phyloP scores from a whole-genome alignment of 2,113 vertebrate species.

The Genyomyrus donnyi region DNA sequence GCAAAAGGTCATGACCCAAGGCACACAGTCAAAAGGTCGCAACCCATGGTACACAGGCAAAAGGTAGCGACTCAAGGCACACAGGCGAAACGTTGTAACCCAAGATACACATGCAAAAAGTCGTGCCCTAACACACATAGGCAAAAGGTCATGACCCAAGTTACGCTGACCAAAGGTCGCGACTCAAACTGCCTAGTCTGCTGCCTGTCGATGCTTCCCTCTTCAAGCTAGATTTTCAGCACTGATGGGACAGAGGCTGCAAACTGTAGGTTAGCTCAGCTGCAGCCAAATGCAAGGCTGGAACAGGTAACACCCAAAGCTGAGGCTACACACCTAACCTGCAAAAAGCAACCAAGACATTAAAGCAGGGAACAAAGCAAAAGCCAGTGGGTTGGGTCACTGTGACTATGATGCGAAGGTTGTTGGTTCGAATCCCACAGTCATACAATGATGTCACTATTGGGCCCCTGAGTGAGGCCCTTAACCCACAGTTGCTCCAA shows the following conservation, averaged over 20 bases:
- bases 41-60: not conserved
- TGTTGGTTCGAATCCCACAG: not conserved
- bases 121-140: not conserved
- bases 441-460: not conserved
- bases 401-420: not conserved
- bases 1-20: not conserved
- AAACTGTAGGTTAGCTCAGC: not conserved
- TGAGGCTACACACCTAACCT: not conserved
- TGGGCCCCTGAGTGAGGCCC: not conserved
- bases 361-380: not conserved
- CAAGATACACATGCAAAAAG: not conserved
- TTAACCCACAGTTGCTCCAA: not conserved
- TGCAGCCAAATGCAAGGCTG: not conserved
- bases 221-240: not conserved
- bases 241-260: not conserved
- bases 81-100: not conserved
- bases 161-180: not conserved
- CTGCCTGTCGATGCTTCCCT: not conserved
- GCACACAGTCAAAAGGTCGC: not conserved
- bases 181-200: not conserved
- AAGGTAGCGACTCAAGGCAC: not conserved
- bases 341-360: not conserved
- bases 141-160: not conserved
- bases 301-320: not conserved
- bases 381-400: not conserved